Evolutionary conservation across 1,140 invertebrate genomes (phyloP).

Genomic region (Archivesica marissinica): DNA sequence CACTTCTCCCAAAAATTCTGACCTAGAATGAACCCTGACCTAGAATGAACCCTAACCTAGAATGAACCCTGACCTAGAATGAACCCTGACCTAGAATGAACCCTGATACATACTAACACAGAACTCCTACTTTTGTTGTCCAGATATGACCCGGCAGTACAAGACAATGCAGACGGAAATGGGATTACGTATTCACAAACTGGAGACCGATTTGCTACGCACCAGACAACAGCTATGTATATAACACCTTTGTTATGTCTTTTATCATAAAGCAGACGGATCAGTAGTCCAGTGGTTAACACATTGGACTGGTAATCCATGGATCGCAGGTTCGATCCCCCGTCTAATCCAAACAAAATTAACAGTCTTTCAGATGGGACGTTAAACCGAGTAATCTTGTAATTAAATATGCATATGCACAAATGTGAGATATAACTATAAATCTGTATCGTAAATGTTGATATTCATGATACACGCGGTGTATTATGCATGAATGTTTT

Average conservation of each 20-base stretch:
- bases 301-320: neutral
- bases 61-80: too few species aligned
- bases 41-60: too few species aligned
- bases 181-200: slow-evolving; percentile 75
- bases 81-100: too few species aligned
- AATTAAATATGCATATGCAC: neutral
- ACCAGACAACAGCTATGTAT: slow-evolving; percentile 72
- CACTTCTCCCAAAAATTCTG: too few species aligned
- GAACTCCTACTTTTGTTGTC: too few species aligned
- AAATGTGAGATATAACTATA: too few species aligned
- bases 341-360: neutral
- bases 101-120: too few species aligned
- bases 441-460: too few species aligned
- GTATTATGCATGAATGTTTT: too few species aligned
- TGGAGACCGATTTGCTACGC: slow-evolving; percentile 76
- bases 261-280: neutral
- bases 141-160: slow-evolving; percentile 82
- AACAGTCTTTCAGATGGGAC: neutral
- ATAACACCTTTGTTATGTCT: neutral
- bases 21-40: too few species aligned
- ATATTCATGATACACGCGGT: too few species aligned
- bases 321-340: neutral
- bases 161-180: slow-evolving; percentile 82
- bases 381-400: neutral
- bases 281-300: neutral